Conservation (phyloP, 1,140 invertebrate species). For the Bombus superbus region DNA sequence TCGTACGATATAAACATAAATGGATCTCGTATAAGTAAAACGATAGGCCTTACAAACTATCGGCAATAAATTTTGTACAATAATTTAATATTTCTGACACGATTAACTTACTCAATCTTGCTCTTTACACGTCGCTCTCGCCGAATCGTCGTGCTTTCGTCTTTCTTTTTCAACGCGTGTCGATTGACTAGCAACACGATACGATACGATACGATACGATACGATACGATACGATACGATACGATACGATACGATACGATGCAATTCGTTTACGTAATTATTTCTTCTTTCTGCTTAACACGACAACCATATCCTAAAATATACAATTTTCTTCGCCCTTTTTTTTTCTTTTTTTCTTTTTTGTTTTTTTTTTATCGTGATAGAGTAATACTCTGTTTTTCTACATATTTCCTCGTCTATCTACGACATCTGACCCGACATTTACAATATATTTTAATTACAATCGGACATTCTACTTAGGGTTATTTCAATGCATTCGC, state of each 20-base stretch:
- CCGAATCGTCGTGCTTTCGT: not conserved
- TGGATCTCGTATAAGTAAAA: constrained; percentile 52
- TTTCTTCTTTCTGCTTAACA: constrained; percentile 2
- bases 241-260: constrained; percentile 56
- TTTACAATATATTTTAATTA: constrained; percentile 51
- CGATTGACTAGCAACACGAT: constrained; percentile 71
- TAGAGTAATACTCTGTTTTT: constrained; percentile 2
- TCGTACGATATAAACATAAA: constrained; percentile 26
- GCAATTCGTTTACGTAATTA: constrained; percentile 32
- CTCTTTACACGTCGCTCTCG: constrained; percentile 7
- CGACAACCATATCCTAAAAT: constrained; percentile 67
- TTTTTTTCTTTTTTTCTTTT: not conserved
- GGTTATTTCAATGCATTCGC: constrained; percentile 14
- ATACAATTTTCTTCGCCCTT: constrained; percentile 56
- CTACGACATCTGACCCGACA: constrained; percentile 52
- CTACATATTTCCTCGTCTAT: constrained; percentile 4
- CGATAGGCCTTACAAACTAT: constrained; percentile 67
- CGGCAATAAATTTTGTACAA: constrained; percentile 69
- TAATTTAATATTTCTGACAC: constrained; percentile 63
- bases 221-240: constrained; percentile 63
- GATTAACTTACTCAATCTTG: constrained; percentile 60
- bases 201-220: constrained; percentile 56
- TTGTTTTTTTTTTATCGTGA: not conserved
- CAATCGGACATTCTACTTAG: constrained; percentile 37
- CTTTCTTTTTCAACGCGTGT: constrained; percentile 4